A percentile compares a stretch with the other conserved stretches of the same genome.
These are phyloP conservation scores for Mesoligia furuncula DNA, from an alignment of 2,888 invertebrate species.

Conservation along the genomic window DNA sequence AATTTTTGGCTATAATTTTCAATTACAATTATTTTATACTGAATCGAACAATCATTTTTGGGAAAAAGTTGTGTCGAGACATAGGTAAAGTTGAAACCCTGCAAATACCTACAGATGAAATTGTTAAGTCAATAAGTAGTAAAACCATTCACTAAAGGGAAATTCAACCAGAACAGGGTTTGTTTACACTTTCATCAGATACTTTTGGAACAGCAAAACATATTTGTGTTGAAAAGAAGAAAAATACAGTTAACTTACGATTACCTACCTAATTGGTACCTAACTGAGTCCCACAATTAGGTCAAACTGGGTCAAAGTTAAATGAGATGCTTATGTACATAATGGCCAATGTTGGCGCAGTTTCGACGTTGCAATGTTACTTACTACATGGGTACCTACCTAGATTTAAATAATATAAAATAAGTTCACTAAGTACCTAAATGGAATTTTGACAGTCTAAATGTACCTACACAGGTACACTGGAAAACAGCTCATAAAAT, in stretches of 20 bases:
- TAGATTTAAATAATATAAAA: conserved; percentile 10
- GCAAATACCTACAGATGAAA: neutral
- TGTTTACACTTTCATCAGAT: neutral
- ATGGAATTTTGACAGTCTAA: neutral
- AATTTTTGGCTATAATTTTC: no score
- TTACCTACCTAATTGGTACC: conserved; percentile 14
- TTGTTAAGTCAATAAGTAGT: neutral
- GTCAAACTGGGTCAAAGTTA: conserved; percentile 36
- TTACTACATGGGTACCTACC: neutral
- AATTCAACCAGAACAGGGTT: neutral
- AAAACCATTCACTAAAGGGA: neutral
- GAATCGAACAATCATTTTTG: neutral
- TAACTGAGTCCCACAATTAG: conserved; percentile 39
- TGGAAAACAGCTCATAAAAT: neutral
- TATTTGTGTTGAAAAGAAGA: conserved; percentile 1
- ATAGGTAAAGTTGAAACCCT: neutral
- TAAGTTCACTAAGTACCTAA: neutral
- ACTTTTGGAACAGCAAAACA: neutral
- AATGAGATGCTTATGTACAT: conserved; percentile 43
- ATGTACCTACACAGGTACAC: neutral
- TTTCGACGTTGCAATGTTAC: conserved; percentile 15
- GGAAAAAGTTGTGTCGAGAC: neutral
- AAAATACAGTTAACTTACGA: conserved; percentile 7
- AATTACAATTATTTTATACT: neutral
- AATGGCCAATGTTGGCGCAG: conserved; percentile 38